Evolutionary conservation across 2,797 vertebrate species (phyloP).

Genomic region (Australoheros facetus): DNA sequence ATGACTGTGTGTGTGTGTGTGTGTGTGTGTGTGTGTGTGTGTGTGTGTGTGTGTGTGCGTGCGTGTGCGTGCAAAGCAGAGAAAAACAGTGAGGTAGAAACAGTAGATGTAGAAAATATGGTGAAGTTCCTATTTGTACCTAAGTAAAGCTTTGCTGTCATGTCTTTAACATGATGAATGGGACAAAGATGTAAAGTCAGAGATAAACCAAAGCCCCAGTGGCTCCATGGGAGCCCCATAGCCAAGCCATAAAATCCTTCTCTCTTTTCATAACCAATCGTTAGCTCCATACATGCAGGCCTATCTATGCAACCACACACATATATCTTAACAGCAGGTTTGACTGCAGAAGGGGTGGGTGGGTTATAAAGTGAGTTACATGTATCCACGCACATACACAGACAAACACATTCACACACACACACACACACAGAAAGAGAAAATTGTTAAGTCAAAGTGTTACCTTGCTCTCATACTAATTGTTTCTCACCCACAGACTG

Average conservation of each 20-base stretch:
- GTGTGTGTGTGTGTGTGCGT: constrained; percentile 14
- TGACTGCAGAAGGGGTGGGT: constrained; percentile 23
- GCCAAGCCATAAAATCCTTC: constrained; percentile 57
- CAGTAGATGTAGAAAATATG: constrained; percentile 41
- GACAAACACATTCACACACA: background rate
- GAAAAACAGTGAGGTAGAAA: constrained; percentile 21
- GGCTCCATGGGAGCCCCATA: constrained; percentile 46
- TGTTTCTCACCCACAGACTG: constrained; percentile 51
- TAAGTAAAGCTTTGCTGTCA: constrained; percentile 62
- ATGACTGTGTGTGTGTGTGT: constrained; percentile 18
- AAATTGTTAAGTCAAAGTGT: constrained; percentile 48
- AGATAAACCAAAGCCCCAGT: constrained; percentile 70
- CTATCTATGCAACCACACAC: constrained; percentile 28
- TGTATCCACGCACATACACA: constrained; percentile 6
- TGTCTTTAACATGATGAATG: constrained; percentile 74
- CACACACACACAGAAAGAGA: constrained; percentile 7
- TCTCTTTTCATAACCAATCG: constrained; percentile 52
- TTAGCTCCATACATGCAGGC: constrained; percentile 39
- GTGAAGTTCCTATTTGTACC: constrained; percentile 34
- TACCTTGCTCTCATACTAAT: constrained; percentile 53
- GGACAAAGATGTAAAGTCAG: constrained; percentile 67
- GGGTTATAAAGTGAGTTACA: constrained; percentile 2
- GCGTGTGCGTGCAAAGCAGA: background rate
- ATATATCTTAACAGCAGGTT: constrained; percentile 59
- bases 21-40: background rate